Evolutionary conservation across 2,113 vertebrate species (phyloP), one percentile per base, ranked within the genome.

Genomic region (Pseudorhombus dupliciocellatus): DNA sequence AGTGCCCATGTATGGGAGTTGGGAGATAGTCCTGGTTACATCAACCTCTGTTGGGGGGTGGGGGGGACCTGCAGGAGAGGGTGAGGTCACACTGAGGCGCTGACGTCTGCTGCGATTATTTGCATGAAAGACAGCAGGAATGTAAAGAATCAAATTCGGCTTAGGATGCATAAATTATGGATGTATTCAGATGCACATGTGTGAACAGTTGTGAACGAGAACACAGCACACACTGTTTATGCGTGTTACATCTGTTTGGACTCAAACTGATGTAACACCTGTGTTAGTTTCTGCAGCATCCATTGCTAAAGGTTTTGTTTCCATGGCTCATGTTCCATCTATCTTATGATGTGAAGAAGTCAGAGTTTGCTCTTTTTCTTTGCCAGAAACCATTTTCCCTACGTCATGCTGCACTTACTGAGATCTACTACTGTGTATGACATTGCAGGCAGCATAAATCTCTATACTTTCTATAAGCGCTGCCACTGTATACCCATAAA

Each of bases 91-190:
- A 40, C 11, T 10, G 40, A 55, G 48, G 28, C 51, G 5, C 40
- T 46, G 51, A 79, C 15, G 22, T 31, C 56, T 31, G 20, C 62
- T 44, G 1, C n/a, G 34, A 25, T 22, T 34, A 56, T 64, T 56
- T 79, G 68, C 56, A 73, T 56, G 37, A 76, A 50, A 65, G n/a
- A 60, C 28, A 66, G 46, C 66, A 66, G 48, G 10, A 66, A n/a
- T 5, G 40, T n/a, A 70, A 63, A 54, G 65, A 64, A 50, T 37
- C 11, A 48, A 24, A 72, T 30, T 24, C 24, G 40, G 53, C 22
- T 1, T 18, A 44, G 42, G 22, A 34, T 28, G 2, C 0, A 24
- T 16, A 56, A 75, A 66, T 69, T 65, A 66, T 68, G 63, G 4
- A 59, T 71, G 53, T 52, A 65, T 73, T 70, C 54, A 66, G 28